Evolutionary conservation across 2,113 vertebrate genomes (phyloP).

Genomic region (Mormoops blainvillei): DNA sequence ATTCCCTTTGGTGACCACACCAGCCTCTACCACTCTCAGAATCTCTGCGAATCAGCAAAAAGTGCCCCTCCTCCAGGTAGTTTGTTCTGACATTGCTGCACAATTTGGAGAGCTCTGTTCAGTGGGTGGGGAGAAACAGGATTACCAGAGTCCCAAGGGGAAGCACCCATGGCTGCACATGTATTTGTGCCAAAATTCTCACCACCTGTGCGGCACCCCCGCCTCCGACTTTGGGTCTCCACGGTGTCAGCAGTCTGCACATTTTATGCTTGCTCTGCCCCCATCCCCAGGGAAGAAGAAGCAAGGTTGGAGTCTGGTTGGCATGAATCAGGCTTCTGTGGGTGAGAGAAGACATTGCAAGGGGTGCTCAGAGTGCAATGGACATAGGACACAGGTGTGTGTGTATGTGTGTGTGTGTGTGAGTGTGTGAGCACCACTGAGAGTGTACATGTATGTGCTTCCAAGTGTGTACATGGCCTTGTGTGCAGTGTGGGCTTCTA

Average conservation of each 20-base stretch:
- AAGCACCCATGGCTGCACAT: neutral
- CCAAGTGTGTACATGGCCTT: neutral
- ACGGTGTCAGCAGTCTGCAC: neutral
- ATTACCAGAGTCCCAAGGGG: neutral
- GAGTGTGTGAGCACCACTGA: neutral
- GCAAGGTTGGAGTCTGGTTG: neutral
- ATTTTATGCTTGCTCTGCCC: neutral
- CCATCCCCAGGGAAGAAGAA: neutral
- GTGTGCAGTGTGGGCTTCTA: neutral
- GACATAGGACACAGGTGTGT: neutral
- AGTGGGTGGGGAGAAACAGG: too few species aligned
- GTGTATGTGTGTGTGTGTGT: too few species aligned
- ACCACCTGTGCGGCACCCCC: accelerated
- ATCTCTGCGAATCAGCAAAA: neutral
- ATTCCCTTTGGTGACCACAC: neutral
- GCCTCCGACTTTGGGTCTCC: too few species aligned
- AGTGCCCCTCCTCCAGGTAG: neutral
- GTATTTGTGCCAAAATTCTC: neutral
- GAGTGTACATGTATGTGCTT: neutral
- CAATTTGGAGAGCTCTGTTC: neutral
- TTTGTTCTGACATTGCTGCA: neutral
- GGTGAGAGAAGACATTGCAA: neutral
- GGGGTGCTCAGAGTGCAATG: neutral
- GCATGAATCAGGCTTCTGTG: neutral
- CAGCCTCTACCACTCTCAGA: neutral